phyloP scores from a whole-genome alignment of 2,797 vertebrate genomes.

The Cacajao melanocephalus region DNA sequence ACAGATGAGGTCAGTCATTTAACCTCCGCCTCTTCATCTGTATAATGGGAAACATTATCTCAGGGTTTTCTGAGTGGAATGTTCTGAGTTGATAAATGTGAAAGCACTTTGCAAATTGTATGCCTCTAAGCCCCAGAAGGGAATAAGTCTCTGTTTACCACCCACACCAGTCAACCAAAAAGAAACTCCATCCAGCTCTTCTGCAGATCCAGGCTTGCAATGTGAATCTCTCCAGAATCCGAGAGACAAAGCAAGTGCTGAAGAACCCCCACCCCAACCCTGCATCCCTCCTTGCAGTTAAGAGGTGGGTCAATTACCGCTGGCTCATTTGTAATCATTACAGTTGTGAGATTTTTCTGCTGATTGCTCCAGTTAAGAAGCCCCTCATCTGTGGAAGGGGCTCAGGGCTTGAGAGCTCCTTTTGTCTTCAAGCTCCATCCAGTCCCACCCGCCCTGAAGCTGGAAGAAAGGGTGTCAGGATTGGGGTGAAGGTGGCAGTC shows the following conservation, averaged over 20 bases:
- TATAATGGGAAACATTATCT: conserved; percentile 30
- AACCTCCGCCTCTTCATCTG: conserved; percentile 30
- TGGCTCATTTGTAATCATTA: conserved; percentile 76
- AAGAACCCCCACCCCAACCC: neutral
- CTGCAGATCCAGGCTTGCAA: neutral
- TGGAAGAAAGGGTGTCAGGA: neutral
- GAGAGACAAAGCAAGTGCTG: conserved; percentile 37
- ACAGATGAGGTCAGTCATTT: neutral
- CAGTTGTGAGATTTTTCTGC: conserved; percentile 51
- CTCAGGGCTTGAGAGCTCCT: conserved; percentile 2
- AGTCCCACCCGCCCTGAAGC: neutral
- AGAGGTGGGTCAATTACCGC: conserved; percentile 60
- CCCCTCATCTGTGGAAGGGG: conserved; percentile 49
- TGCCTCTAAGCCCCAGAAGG: neutral
- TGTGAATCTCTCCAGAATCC: neutral
- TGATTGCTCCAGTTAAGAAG: conserved; percentile 64
- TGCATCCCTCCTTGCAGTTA: neutral
- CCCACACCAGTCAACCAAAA: neutral
- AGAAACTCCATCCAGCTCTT: neutral
- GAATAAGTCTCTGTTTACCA: neutral
- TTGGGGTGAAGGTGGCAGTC: neutral
- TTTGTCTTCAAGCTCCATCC: conserved; percentile 47
- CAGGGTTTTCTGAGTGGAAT: neutral
- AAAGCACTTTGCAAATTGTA: conserved; percentile 23
- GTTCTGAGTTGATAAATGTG: neutral